Conservation (phyloP, 2,113 vertebrate species). For the Misgurnus anguillicaudatus region DNA sequence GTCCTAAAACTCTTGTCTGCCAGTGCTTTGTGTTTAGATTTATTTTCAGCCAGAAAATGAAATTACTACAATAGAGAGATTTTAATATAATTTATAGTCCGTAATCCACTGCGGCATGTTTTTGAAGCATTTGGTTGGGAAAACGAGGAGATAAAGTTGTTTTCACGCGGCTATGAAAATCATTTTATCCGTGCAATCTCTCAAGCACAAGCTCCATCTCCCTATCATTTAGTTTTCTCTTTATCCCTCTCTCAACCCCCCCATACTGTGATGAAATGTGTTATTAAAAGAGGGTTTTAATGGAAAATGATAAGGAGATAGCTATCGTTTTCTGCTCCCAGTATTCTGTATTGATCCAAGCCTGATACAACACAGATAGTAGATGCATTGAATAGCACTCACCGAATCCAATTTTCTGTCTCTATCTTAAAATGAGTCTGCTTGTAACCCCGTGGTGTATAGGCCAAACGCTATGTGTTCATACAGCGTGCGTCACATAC, state of each 20-base stretch:
- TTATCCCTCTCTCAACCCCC: neutral
- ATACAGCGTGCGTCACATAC: neutral
- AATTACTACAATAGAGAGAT: constrained; percentile 70
- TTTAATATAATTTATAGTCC: constrained; percentile 70
- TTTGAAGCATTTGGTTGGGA: constrained; percentile 68
- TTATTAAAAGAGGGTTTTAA: constrained; percentile 42
- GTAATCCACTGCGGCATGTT: constrained; percentile 70
- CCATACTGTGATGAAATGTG: constrained; percentile 10
- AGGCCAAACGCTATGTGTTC: neutral
- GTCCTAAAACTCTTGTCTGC: constrained; percentile 8
- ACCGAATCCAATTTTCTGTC: constrained; percentile 21
- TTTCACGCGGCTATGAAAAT: constrained; percentile 26
- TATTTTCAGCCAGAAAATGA: constrained; percentile 70
- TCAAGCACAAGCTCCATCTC: constrained; percentile 16
- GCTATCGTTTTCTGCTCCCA: constrained; percentile 21
- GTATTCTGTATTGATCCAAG: constrained; percentile 24
- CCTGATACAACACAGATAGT: constrained; percentile 25
- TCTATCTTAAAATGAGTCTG: constrained; percentile 28
- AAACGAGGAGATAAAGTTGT: constrained; percentile 65
- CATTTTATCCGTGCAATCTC: constrained; percentile 50
- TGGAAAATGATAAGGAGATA: constrained; percentile 39
- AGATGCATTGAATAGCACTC: constrained; percentile 1
- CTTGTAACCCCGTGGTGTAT: neutral
- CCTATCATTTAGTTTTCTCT: neutral
- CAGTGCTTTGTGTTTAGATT: constrained; percentile 61